Percentiles rank a stretch among this genome's conserved stretches.
Evolutionary conservation across 2,797 vertebrate genomes (phyloP).

Genomic region (Salmo trutta): DNA sequence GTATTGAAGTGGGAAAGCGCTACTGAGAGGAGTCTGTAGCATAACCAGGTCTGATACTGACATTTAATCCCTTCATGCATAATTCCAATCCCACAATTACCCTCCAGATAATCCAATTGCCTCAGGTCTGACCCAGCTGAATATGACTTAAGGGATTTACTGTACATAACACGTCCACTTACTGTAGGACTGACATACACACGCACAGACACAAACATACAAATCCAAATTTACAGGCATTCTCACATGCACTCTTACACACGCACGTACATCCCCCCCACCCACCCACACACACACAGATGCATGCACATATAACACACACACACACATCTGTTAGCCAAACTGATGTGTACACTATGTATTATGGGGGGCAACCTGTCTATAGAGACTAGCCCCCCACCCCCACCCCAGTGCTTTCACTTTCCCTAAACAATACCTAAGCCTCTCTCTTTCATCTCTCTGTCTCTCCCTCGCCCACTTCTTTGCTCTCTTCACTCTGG

Average conservation of each 20-base stretch:
- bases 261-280: not conserved
- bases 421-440: too few relatives aligned
- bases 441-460: too few relatives aligned
- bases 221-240: too few relatives aligned
- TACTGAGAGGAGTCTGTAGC: not conserved
- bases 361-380: too few relatives aligned
- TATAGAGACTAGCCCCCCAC: too few relatives aligned
- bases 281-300: not conserved
- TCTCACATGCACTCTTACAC: not conserved
- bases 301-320: not conserved
- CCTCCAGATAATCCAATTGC: conserved; percentile 39
- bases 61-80: conserved; percentile 3
- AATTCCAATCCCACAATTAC: conserved; percentile 29
- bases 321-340: too few relatives aligned
- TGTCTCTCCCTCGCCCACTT: too few relatives aligned
- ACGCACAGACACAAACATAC: not conserved
- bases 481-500: too few relatives aligned
- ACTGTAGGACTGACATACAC: not conserved
- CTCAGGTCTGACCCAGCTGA: conserved; percentile 33
- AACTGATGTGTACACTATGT: too few relatives aligned
- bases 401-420: too few relatives aligned
- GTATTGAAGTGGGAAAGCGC: not conserved
- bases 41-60: conserved; percentile 1
- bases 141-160: conserved; percentile 40
- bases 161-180: conserved; percentile 19